Base-by-base conservation (phyloP, 1,140 invertebrate species). In the Pseudoatta argentina region DNA sequence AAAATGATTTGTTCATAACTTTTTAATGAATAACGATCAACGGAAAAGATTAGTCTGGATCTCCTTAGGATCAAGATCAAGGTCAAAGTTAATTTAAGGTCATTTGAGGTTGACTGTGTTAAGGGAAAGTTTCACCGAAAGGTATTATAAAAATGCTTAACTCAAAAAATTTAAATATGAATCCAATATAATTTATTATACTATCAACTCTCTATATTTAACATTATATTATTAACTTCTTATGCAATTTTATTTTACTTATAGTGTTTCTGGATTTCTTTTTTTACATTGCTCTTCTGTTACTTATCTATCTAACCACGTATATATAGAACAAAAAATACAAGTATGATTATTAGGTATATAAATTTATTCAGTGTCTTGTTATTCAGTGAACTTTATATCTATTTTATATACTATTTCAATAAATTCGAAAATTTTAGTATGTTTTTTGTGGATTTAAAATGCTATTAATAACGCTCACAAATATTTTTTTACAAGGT, bases 171-270 rank as follows among this genome's bases (percentile, higher is more conserved):
- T 63, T 30, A 5, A 2, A 0, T 63, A 18, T 30, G 61, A 14
- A 63, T 18, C 2, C 14, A 57, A 57, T 30, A 30, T 27, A 63
- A 63, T 63, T 30, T 63, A 30, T 30, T 18, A 34, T 34, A 34
- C 5, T 39, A 1, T 39, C 6, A 39, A 39, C 7, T 39, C 7
- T 39, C 6, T 39, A 39, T 39, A 39, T 39, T 39, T 39, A 39
- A 30, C 12, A 63, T 1, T 30, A 44, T 30, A 44, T 71, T 51
- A 44, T 27, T 48, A 71, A 71, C 16, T 51, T 71, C 51, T 51
- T 0, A 27, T 51, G 18, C 16, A 30, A 63, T 51, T 71, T 71
- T 71, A 71, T 27, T 71, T 71, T 27, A 71, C 27, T 71, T 51
- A 51, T 34, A 34, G 30, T 27, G 14, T 8, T 2, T 8, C 12